Percentiles rank a stretch among this genome's conserved stretches.
Evolutionary conservation across 2,888 invertebrate genomes (phyloP).

Genomic region (Bembecia ichneumoniformis): DNA sequence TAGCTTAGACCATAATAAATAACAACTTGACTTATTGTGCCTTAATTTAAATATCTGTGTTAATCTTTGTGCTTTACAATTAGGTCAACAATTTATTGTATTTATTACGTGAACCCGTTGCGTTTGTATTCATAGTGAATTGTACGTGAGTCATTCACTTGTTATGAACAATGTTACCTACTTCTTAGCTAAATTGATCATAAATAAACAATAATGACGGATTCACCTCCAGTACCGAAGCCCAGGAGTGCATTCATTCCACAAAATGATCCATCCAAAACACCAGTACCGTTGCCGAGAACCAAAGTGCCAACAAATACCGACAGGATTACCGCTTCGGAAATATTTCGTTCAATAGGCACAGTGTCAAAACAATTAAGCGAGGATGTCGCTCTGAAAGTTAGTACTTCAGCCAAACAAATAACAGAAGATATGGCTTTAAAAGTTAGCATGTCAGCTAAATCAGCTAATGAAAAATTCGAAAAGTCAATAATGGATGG

Average conservation of each 20-base stretch:
- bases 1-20: too few relatives aligned
- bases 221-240: conserved; percentile 58
- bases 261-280: conserved; percentile 39
- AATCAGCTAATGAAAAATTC: conserved; percentile 49
- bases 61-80: conserved; percentile 6
- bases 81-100: conserved; percentile 15
- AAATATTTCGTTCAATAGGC: conserved; percentile 62
- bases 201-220: conserved; percentile 29
- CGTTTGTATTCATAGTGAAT: not conserved
- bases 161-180: conserved; percentile 23
- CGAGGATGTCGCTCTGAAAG: conserved; percentile 69
- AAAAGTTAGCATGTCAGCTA: conserved; percentile 58
- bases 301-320: conserved; percentile 36
- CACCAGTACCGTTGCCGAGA: conserved; percentile 70
- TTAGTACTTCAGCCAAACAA: conserved; percentile 60
- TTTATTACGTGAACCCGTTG: conserved; percentile 15
- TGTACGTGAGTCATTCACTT: conserved; percentile 19
- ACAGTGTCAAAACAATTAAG: conserved; percentile 71
- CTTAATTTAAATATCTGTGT: too few relatives aligned
- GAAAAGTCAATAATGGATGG: conserved; percentile 51
- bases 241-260: conserved; percentile 37
- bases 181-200: conserved; percentile 17
- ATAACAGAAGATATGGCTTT: conserved; percentile 69
- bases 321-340: conserved; percentile 50
- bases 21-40: too few relatives aligned